These are phyloP conservation scores for Parthenolecanium corni DNA, from an alignment of 2,888 invertebrate genomes.

Conservation along the genomic window DNA sequence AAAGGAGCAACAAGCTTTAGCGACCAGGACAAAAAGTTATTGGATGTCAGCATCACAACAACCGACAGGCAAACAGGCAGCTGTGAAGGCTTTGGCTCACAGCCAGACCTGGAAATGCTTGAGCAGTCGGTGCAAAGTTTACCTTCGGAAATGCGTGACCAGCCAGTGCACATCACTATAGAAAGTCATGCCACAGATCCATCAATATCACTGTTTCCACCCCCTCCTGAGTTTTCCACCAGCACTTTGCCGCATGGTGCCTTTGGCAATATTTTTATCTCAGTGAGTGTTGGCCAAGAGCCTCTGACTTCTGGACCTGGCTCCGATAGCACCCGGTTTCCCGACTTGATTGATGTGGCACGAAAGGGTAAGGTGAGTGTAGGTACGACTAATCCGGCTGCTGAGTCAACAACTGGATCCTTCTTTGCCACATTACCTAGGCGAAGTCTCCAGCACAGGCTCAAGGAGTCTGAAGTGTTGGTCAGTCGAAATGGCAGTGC, in stretches of 20 bases:
- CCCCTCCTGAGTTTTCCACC: constrained; percentile 48
- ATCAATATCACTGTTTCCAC: constrained; percentile 41
- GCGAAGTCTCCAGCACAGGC: constrained; percentile 34
- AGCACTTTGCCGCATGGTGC: constrained; percentile 40
- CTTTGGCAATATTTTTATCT: constrained; percentile 71
- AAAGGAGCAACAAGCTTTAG: constrained; percentile 72
- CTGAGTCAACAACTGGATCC: constrained; percentile 5
- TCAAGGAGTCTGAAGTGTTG: constrained; percentile 40
- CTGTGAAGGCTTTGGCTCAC: constrained; percentile 54
- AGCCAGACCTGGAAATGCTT: constrained; percentile 46
- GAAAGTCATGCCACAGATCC: constrained; percentile 40
- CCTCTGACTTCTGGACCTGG: constrained; percentile 39
- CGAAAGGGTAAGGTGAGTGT: constrained; percentile 32
- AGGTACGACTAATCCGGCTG: constrained; percentile 37
- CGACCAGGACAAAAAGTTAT: constrained; percentile 75
- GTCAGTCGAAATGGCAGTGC: constrained; percentile 21
- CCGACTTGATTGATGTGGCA: constrained; percentile 31
- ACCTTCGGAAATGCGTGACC: constrained; percentile 38
- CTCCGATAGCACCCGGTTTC: constrained; percentile 10
- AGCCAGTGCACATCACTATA: constrained; percentile 43
- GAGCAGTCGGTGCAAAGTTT: constrained; percentile 36
- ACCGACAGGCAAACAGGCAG: constrained; percentile 40
- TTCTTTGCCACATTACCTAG: constrained; percentile 44
- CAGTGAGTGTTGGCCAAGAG: constrained; percentile 65
- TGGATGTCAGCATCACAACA: constrained; percentile 66